Base-by-base conservation (phyloP, 2,113 vertebrate species). In the Malurus elegans region DNA sequence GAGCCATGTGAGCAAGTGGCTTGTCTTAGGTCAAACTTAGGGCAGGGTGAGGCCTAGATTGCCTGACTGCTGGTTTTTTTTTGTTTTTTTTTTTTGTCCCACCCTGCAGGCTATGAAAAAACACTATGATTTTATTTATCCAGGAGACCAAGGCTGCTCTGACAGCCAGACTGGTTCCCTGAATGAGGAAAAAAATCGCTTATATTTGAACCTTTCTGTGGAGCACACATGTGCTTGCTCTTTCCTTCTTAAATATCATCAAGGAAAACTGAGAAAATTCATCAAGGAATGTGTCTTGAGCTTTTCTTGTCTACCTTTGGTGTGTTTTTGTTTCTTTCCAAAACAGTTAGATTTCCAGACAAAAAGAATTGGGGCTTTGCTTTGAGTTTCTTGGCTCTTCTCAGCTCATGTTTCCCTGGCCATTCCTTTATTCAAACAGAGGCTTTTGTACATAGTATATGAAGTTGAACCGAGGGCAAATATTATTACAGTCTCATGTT, bases 401-500 rank as follows among this genome's bases (percentile, higher is more conserved):
- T 93, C 44, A 48, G 70, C 74, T 79, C 62, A 50, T 29, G 72
- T 95, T 91, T 88, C 69, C 53, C 53, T 42, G 61, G 86, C 92
- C 26, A 34, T 92, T 94, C 62, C 86, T 92, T 94, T 92, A 62
- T 78, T 86, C 50, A 17, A 93, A 96, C 86, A 95, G 88, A 96
- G 93, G 44, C 94, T 92, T 97, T 96, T 97, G 95, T 97, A 74
- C 6, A 1, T 62, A 78, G 64, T 66, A 93, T 61, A 90, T 96
- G 92, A 92, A 91, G 94, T 94, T 88, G 94, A 97, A 97, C 94
- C 12, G 0, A 90, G 79, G 92, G 96, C 94, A 97, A 97, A 97
- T 96, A 95, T 97, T 96, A 94, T 97, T 94, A 66, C 85, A 93
- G 96, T 94, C 88, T 96, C 93, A 66, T 91, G 51, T 96, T 97